phyloP scores from a whole-genome alignment of 2,797 vertebrate genomes.

The Tolypeutes matacus region DNA sequence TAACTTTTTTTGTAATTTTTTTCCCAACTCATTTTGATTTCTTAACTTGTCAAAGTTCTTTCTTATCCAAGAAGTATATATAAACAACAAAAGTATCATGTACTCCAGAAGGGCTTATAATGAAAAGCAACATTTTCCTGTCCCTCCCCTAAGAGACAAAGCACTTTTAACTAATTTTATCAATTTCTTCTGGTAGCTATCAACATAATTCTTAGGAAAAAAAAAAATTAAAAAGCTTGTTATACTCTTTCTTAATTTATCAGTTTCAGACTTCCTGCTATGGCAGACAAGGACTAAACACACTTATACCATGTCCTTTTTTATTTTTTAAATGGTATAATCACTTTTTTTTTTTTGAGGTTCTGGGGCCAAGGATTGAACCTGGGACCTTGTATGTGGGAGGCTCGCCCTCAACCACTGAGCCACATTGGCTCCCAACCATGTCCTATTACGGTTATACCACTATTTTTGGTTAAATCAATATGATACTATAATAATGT shows the following conservation, averaged over 20 bases:
- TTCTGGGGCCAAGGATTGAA: no score
- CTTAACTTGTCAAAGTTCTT: constrained; percentile 32
- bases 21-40: neutral
- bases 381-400: no score
- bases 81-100: neutral
- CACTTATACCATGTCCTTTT: neutral
- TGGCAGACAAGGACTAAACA: constrained; percentile 30
- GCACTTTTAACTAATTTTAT: constrained; percentile 24
- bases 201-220: neutral
- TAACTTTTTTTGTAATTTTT: neutral
- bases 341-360: neutral
- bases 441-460: neutral
- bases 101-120: neutral
- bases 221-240: neutral
- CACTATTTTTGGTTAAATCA: constrained; percentile 14
- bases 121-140: constrained; percentile 17
- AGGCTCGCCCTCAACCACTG: no score
- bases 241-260: constrained; percentile 11
- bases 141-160: constrained; percentile 1
- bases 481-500: neutral
- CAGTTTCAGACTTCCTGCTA: constrained; percentile 13
- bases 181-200: neutral
- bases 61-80: neutral
- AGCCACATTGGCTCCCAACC: neutral
- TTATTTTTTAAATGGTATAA: no score